Conservation (phyloP, 2,888 invertebrate species). For the Synanthedon vespiformis region DNA sequence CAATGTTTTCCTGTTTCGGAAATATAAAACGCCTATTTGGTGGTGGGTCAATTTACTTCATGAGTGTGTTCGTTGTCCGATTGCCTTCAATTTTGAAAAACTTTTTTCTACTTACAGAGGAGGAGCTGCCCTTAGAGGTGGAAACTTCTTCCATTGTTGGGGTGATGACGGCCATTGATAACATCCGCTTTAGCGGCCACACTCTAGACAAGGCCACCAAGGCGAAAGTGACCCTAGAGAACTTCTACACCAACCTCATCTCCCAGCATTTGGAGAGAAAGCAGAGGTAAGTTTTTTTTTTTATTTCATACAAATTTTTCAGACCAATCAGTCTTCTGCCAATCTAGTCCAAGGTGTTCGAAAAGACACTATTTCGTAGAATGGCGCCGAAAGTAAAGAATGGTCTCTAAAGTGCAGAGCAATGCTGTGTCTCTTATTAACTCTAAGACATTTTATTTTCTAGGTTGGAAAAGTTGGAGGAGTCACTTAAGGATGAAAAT, state of each 20-base stretch:
- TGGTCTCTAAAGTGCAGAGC: too few relatives aligned
- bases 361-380: too few relatives aligned
- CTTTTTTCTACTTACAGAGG: constrained; percentile 66
- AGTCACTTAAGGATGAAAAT: constrained; percentile 95
- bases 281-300: constrained; percentile 74
- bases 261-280: constrained; percentile 97
- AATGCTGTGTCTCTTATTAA: background rate
- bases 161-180: constrained; percentile 88
- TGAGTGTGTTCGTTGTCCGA: too few relatives aligned
- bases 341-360: too few relatives aligned
- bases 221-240: constrained; percentile 98
- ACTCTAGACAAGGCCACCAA: constrained; percentile 99
- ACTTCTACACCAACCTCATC: constrained; percentile 98
- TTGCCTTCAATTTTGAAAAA: background rate
- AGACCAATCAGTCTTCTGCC: too few relatives aligned
- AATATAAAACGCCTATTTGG: too few relatives aligned
- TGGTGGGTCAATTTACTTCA: too few relatives aligned
- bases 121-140: constrained; percentile 56
- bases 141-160: too few relatives aligned
- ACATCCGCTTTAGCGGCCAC: constrained; percentile 94
- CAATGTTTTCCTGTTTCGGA: too few relatives aligned
- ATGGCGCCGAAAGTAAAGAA: too few relatives aligned
- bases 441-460: background rate
- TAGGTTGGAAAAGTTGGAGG: constrained; percentile 92
- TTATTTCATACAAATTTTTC: too few relatives aligned